Evolutionary conservation across 37 sponge, comb jelly and placozoan species (phyloP), one percentile per base, ranked within the genome.

Genomic region (Cliona cf. orientalis): DNA sequence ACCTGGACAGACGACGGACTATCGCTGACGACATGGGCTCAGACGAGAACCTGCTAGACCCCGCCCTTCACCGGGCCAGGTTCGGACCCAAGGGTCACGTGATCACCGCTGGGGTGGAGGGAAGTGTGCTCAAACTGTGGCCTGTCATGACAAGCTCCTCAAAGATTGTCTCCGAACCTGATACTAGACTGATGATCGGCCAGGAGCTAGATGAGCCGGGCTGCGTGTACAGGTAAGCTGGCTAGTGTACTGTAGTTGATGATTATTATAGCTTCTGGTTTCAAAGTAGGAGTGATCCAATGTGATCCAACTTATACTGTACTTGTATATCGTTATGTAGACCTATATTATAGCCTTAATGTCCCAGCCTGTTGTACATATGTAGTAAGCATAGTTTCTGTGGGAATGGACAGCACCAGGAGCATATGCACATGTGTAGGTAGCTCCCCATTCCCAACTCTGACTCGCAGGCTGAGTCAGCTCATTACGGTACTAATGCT

Each of bases 51-150:
- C 71, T 59, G 1, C 45, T 82, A 75, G 63, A 85, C 42, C 90
- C 90, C 12, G 86, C 93, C 17, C 86, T 93, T 23, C 89, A 88
- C 59, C 33, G 88, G 40, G 89, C 66, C 32, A 19, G 46, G 45
- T 88, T 85, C 37, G 76, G 89, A 0, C 83, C 93, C 12, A 46
- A 76, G 36, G 93, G 93, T 0, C 73, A 65, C 4, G 62, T 93
- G 23, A 79, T 76, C 28, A 81, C 89, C 26, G 93, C 89, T 14
- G 63, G 65, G 7, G 89, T 85, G 23, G 93, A 93, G 75, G 58
- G 69, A 38, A 68, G 82, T 26, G 55, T 63, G 0, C 81, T 80
- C 2, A 83, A 91, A 65, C 41, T 87, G 29, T 84, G 89, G 89
- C 78, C 89, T 5, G 60, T 53, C 29, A 43, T 88, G 7, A 28